Conservation (phyloP, 2,888 invertebrate genomes). For the Leptopilina drosophilae region DNA sequence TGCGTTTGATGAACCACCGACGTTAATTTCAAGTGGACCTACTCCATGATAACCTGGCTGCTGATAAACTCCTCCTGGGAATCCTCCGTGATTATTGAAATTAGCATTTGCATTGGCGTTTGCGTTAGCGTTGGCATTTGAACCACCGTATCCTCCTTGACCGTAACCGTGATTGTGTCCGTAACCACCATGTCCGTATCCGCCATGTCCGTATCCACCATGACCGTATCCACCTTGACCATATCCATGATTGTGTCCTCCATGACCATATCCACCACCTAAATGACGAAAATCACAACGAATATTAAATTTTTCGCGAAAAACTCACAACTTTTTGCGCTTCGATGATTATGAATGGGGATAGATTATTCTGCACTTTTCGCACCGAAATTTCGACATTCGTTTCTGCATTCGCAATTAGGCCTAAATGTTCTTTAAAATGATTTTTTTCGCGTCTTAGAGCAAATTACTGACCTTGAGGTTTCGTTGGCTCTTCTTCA, state of each 20-base stretch:
- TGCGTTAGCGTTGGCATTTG: slow-evolving; percentile 42
- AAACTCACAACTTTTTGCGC: too few relatives aligned
- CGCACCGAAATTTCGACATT: not conserved
- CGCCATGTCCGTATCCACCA: not conserved
- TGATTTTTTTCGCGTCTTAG: not conserved
- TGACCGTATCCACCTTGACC: slow-evolving; percentile 6
- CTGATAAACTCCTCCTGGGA: slow-evolving; percentile 24
- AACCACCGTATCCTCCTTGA: slow-evolving; percentile 24
- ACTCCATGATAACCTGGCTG: slow-evolving; percentile 27
- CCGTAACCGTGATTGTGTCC: not conserved
- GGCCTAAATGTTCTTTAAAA: too few relatives aligned
- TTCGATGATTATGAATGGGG: too few relatives aligned
- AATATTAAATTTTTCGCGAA: too few relatives aligned
- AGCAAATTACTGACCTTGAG: not conserved
- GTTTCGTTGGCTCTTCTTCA: not conserved
- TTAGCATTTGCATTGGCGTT: slow-evolving; percentile 49
- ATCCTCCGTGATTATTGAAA: slow-evolving; percentile 49
- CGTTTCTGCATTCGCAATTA: not conserved
- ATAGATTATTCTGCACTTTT: not conserved
- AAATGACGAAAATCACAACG: not conserved
- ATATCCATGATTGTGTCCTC: not conserved
- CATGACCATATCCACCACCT: slow-evolving; percentile 3
- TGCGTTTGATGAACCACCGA: slow-evolving; percentile 40
- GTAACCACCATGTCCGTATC: not conserved
- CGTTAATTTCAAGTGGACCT: not conserved